These are phyloP conservation scores for Zoroaster sp. DNA, from an alignment of 53 echinoderm and acorn worm genomes.

Conservation along the genomic window DNA sequence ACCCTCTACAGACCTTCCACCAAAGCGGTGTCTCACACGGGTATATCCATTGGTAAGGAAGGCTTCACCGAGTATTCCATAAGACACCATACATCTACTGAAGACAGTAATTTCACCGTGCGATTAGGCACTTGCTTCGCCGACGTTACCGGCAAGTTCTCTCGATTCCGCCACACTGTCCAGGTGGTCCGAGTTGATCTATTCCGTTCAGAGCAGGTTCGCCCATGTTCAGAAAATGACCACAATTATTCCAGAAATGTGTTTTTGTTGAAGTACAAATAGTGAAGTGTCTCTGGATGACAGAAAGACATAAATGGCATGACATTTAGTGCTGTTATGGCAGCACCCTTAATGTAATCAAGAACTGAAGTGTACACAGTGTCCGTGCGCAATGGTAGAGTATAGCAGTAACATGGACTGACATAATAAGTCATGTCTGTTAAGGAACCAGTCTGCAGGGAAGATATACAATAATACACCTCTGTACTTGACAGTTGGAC, in stretches of 20 bases:
- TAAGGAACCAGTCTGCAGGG: constrained; percentile 8
- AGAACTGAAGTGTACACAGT: neutral
- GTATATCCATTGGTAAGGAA: constrained; percentile 37
- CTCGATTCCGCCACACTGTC: neutral
- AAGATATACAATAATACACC: neutral
- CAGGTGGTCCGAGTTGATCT: neutral
- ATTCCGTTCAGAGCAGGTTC: neutral
- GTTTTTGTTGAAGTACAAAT: neutral
- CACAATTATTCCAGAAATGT: neutral
- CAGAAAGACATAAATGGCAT: constrained; percentile 13
- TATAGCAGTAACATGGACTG: neutral
- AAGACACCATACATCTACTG: constrained; percentile 29
- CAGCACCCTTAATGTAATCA: neutral
- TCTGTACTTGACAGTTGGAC: constrained; percentile 6
- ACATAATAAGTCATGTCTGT: neutral
- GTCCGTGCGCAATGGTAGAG: neutral
- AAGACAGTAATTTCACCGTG: constrained; percentile 32
- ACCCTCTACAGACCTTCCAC: constrained; percentile 15
- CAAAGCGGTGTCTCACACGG: constrained; percentile 36
- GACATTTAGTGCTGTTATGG: constrained; percentile 29
- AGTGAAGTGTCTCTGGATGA: neutral
- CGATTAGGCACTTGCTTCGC: neutral
- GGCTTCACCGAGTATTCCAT: constrained; percentile 42
- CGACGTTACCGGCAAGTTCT: neutral
- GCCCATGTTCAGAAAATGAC: neutral